Conservation (phyloP, 1,140 invertebrate genomes). For the Tetramorium alpestre region DNA sequence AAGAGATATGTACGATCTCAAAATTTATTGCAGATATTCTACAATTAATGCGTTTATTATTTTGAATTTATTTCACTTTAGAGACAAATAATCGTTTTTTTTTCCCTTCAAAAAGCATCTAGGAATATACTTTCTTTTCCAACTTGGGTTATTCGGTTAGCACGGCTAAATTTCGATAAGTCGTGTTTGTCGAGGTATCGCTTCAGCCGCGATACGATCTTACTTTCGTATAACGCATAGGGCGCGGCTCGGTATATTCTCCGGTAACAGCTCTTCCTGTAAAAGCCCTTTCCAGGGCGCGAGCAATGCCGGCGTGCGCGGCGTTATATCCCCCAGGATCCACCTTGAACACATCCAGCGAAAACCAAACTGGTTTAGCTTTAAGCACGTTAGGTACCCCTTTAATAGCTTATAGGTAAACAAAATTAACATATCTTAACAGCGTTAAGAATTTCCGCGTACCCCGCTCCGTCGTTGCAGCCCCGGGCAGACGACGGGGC, state of each 20-base stretch:
- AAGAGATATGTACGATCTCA: not conserved
- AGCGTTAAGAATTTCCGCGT: slow-evolving; percentile 85
- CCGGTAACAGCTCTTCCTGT: slow-evolving; percentile 56
- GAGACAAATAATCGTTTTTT: not conserved
- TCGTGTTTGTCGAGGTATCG: slow-evolving; percentile 67
- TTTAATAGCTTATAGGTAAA: slow-evolving; percentile 87
- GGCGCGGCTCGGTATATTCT: slow-evolving; percentile 64
- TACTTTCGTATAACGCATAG: slow-evolving; percentile 38
- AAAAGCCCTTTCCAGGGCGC: slow-evolving; percentile 58
- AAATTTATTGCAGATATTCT: not conserved
- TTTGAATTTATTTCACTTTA: not conserved
- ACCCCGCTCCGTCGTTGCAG: slow-evolving; percentile 70
- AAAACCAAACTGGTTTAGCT: slow-evolving; percentile 86
- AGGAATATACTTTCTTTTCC: not conserved
- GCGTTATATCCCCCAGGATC: slow-evolving; percentile 77
- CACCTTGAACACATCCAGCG: slow-evolving; percentile 81
- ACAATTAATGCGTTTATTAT: not conserved
- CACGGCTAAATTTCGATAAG: slow-evolving; percentile 69
- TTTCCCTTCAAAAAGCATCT: not conserved
- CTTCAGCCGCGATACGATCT: slow-evolving; percentile 67
- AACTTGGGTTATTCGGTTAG: not conserved
- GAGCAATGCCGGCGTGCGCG: slow-evolving; percentile 42
- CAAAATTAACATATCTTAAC: slow-evolving; percentile 87
- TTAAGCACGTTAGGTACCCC: slow-evolving; percentile 84
- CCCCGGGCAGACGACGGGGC: slow-evolving; percentile 59